A percentile compares a stretch with the other conserved stretches of the same genome.
Conservation (phyloP, 2,888 invertebrate genomes). For the Cremastinae sp. region DNA sequence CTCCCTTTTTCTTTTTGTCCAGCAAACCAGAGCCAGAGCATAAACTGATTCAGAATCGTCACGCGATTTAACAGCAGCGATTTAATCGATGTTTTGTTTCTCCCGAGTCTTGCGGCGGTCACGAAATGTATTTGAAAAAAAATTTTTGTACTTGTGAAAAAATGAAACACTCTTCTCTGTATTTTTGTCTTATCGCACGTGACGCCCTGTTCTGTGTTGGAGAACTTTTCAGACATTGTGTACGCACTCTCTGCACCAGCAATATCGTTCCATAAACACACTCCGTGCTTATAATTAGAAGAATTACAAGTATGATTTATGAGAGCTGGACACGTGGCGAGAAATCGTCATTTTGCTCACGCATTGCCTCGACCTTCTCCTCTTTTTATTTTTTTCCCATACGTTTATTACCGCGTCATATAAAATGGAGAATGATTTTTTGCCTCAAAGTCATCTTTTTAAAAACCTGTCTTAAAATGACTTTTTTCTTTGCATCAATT, state of each 20-base stretch:
- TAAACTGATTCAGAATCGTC: slow-evolving; percentile 36
- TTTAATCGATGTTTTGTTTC: slow-evolving; percentile 26
- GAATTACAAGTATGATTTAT: slow-evolving; percentile 76
- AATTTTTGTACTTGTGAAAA: slow-evolving; percentile 28
- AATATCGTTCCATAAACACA: slow-evolving; percentile 70
- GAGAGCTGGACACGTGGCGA: slow-evolving; percentile 71
- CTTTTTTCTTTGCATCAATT: neutral
- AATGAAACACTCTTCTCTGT: slow-evolving; percentile 27
- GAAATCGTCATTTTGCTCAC: slow-evolving; percentile 64
- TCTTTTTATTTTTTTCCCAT: slow-evolving; percentile 19
- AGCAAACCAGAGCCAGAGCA: slow-evolving; percentile 26
- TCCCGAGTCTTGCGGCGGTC: slow-evolving; percentile 4
- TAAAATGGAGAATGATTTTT: slow-evolving; percentile 22
- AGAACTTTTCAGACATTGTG: slow-evolving; percentile 68
- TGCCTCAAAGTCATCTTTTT: slow-evolving; percentile 6
- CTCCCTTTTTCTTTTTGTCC: neutral
- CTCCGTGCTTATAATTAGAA: slow-evolving; percentile 77
- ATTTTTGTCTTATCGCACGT: slow-evolving; percentile 45
- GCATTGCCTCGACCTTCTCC: slow-evolving; percentile 58
- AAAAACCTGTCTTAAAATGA: slow-evolving; percentile 8
- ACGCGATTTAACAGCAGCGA: slow-evolving; percentile 40
- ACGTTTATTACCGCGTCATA: slow-evolving; percentile 1
- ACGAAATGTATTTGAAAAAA: slow-evolving; percentile 41
- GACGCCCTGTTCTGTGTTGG: slow-evolving; percentile 31
- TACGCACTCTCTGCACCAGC: slow-evolving; percentile 66